Evolutionary conservation across 2,888 invertebrate species (phyloP).

Genomic region (Anthrax anthrax): DNA sequence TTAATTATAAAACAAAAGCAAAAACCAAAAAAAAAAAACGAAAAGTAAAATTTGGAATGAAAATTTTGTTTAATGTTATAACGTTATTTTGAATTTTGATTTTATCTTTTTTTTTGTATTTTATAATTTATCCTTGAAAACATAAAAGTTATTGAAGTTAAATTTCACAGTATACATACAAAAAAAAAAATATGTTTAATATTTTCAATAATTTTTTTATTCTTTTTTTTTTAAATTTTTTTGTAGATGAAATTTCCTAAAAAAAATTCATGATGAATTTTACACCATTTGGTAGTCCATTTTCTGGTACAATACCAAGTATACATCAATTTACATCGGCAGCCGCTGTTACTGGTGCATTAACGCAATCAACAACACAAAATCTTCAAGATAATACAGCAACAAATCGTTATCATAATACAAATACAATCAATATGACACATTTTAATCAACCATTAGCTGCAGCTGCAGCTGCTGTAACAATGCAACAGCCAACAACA

Average conservation of each 20-base stretch:
- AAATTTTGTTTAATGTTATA: too few relatives aligned
- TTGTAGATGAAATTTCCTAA: conserved; percentile 5
- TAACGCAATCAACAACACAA: conserved; percentile 48
- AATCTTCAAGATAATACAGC: conserved; percentile 18
- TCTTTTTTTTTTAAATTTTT: not conserved
- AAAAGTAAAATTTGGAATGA: too few relatives aligned
- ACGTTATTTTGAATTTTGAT: too few relatives aligned
- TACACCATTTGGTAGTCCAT: conserved; percentile 70
- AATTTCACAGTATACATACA: too few relatives aligned
- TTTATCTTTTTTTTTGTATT: too few relatives aligned
- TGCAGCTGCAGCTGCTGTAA: conserved; percentile 16
- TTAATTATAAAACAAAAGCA: too few relatives aligned
- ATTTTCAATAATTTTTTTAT: too few relatives aligned
- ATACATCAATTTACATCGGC: conserved; percentile 64
- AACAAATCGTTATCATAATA: conserved; percentile 27
- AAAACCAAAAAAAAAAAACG: too few relatives aligned
- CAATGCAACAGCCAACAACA: conserved; percentile 42
- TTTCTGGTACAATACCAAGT: conserved; percentile 59
- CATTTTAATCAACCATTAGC: conserved; percentile 41
- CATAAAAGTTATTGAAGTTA: too few relatives aligned
- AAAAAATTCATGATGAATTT: conserved; percentile 55
- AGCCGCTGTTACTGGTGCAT: conserved; percentile 19
- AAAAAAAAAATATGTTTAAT: too few relatives aligned
- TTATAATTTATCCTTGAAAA: too few relatives aligned
- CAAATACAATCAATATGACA: conserved; percentile 28